These are phyloP conservation scores for Patella depressa DNA, from an alignment of 2,888 invertebrate species.

Conservation along the genomic window DNA sequence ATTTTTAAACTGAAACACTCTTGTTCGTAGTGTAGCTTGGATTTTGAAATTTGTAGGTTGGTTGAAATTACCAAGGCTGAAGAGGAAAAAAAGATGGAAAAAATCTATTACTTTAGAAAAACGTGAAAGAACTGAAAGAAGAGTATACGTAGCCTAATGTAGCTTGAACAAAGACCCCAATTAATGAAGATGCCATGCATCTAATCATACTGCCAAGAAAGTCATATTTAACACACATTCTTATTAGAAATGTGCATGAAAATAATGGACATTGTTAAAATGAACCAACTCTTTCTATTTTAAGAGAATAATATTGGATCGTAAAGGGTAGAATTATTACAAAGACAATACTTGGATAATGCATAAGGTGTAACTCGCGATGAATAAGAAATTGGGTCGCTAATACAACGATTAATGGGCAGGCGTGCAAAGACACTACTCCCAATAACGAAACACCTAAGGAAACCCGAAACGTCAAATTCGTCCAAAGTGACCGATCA, in stretches of 20 bases:
- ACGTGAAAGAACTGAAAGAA: neutral
- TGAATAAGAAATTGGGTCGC: too few relatives aligned
- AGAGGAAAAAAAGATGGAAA: neutral
- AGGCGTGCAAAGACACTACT: too few relatives aligned
- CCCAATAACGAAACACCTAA: too few relatives aligned
- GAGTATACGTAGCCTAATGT: neutral
- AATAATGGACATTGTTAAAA: neutral
- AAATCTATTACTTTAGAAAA: neutral
- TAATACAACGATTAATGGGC: too few relatives aligned
- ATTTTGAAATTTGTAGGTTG: neutral
- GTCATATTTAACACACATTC: neutral
- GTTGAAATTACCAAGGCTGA: neutral
- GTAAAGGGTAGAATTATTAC: neutral
- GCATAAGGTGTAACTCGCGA: neutral
- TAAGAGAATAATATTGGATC: neutral
- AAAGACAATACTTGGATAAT: neutral
- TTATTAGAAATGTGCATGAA: neutral
- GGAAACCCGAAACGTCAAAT: too few relatives aligned
- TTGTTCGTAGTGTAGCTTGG: neutral
- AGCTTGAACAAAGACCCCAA: neutral
- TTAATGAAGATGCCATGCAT: neutral
- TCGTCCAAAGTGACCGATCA: too few relatives aligned
- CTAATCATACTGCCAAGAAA: neutral
- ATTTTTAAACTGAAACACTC: neutral
- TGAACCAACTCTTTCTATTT: neutral